Conservation (phyloP, 2,888 invertebrate species). For the Oxycera nigricornis region DNA sequence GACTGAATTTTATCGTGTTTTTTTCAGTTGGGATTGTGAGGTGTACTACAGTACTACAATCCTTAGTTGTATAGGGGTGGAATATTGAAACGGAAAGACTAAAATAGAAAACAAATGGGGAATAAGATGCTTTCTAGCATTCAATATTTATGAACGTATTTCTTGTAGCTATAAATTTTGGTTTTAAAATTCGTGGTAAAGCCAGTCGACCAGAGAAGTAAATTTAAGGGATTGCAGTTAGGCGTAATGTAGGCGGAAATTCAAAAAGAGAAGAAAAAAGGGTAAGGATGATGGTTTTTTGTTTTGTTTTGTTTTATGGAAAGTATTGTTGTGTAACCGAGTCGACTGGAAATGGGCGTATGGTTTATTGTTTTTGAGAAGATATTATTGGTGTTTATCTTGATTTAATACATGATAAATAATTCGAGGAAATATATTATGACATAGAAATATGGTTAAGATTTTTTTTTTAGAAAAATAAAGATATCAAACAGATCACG, state of each 20-base stretch:
- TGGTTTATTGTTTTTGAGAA: not conserved
- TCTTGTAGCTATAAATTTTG: conserved; percentile 26
- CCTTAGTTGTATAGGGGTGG: not conserved
- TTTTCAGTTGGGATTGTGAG: not conserved
- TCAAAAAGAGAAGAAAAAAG: not conserved
- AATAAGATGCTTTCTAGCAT: not conserved
- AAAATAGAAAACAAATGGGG: not conserved
- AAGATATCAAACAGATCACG: too few relatives aligned
- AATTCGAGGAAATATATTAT: too few relatives aligned
- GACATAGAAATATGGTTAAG: too few relatives aligned
- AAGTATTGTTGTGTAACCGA: conserved; percentile 10
- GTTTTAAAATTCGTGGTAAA: conserved; percentile 2
- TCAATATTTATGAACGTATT: conserved; percentile 22
- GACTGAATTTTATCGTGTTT: conserved; percentile 17
- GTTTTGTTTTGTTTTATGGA: conserved; percentile 13
- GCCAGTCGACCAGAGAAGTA: not conserved
- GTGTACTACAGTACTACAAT: not conserved
- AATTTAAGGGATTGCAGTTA: not conserved
- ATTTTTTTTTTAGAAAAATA: too few relatives aligned
- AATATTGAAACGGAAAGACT: not conserved
- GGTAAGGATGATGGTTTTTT: not conserved
- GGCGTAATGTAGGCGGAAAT: not conserved
- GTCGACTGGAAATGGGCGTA: not conserved
- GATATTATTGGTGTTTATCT: not conserved
- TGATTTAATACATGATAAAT: too few relatives aligned